Percentiles rank a stretch among this genome's conserved stretches.
Conservation (phyloP, 2,888 invertebrate genomes). For the Ormyrus pomaceus region DNA sequence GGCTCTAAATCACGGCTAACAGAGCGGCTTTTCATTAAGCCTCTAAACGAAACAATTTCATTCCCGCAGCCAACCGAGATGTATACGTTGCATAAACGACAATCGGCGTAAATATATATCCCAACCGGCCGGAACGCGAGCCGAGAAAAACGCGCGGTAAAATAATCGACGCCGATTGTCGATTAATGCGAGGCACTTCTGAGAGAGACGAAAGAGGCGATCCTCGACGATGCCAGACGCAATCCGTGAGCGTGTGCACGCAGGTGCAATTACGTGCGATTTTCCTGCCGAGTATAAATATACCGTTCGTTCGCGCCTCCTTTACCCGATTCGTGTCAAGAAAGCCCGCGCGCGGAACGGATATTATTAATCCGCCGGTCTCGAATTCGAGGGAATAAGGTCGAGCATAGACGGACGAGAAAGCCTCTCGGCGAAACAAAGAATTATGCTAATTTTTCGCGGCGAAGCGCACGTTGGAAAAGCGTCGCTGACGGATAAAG, state of each 20-base stretch:
- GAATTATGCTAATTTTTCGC: too few relatives aligned
- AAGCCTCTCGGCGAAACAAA: too few relatives aligned
- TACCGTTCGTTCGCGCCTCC: constrained; percentile 2
- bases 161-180: constrained; percentile 24
- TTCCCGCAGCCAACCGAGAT: too few relatives aligned
- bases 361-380: too few relatives aligned
- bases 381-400: too few relatives aligned
- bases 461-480: too few relatives aligned
- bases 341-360: too few relatives aligned
- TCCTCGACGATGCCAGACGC: constrained; percentile 30
- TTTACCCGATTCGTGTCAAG: background rate
- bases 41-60: too few relatives aligned
- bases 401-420: too few relatives aligned
- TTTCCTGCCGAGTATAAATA: background rate
- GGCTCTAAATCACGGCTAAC: too few relatives aligned
- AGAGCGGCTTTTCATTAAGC: too few relatives aligned
- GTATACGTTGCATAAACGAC: background rate
- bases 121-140: background rate
- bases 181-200: constrained; percentile 19
- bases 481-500: too few relatives aligned
- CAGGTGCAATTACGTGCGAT: constrained; percentile 10
- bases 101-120: constrained; percentile 5
- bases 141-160: background rate
- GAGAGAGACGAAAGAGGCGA: constrained; percentile 46
- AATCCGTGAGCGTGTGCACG: constrained; percentile 13